Evolutionary conservation across 2,888 invertebrate genomes (phyloP), one percentile per base, ranked within the genome.

Genomic region (Calephelis perditalis): DNA sequence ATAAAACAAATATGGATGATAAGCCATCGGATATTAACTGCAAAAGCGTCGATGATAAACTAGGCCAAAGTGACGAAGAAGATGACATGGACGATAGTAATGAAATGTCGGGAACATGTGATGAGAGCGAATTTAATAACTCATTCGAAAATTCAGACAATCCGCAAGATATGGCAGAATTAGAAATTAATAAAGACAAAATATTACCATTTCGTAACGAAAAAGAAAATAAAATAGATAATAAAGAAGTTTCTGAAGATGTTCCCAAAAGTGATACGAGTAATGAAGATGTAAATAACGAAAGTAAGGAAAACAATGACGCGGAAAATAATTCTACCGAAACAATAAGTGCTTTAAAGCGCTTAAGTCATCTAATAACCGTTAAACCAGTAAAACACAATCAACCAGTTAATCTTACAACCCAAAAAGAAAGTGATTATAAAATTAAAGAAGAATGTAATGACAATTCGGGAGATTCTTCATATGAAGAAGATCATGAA

Each of bases 351-450:
- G 75, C 74, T 3, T 71, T 85, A 61, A 83, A 83, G 72, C 79
- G 75, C 71, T 74, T 85, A 63, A 77, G 83, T 65, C 78, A 78
- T 64, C 70, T 81, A 12, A 75, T 81, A 57, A 82, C 82, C 58
- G 73, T 87, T 3, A 87, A 86, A 72, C 66, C 84, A 44, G 67
- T 81, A 11, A 70, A 57, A 64, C 68, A 75, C 61, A 68, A 63
- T 55, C 64, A 64, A 55, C 44, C 12, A 36, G 47, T 60, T 61
- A 45, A 15, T 54, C 52, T 52, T 58, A 8, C 55, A 56, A 71
- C 59, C 45, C 62, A 60, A 47, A 62, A 60, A 46, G 45, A 61
- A 45, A 56, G 61, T 43, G 62, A 63, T 46, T 62, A 62, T 40
- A 54, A 62, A 45, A 61, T 59, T 37, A 47, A 62, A 15, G 45